Conservation (phyloP, 1,140 invertebrate genomes). For the Coenobita brevimanus region DNA sequence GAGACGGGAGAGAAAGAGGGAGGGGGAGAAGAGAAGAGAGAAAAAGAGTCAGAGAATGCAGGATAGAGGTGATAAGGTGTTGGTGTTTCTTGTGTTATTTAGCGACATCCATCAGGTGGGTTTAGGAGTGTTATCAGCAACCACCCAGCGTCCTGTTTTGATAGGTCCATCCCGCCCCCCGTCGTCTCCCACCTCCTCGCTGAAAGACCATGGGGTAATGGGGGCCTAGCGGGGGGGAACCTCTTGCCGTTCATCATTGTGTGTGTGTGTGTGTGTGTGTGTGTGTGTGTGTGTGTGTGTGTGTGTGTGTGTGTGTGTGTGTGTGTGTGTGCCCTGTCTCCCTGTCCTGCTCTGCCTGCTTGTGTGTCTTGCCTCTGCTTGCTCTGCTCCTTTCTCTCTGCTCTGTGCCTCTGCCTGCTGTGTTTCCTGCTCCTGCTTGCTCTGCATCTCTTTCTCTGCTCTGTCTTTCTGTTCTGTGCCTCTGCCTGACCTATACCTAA, state of each 20-base stretch:
- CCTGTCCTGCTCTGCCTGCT: too few relatives aligned
- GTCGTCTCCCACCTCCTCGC: not conserved
- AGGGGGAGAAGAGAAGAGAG: too few relatives aligned
- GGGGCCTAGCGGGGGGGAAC: conserved; percentile 25
- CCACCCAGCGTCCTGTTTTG: conserved; percentile 54
- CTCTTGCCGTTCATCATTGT: too few relatives aligned
- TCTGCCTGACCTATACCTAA: too few relatives aligned
- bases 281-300: not conserved
- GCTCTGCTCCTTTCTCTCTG: too few relatives aligned
- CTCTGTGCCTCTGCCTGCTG: too few relatives aligned
- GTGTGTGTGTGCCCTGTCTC: not conserved
- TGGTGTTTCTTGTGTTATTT: conserved; percentile 52
- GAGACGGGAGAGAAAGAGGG: too few relatives aligned
- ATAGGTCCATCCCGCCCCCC: conserved; percentile 53
- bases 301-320: not conserved
- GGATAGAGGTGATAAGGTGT: conserved; percentile 27
- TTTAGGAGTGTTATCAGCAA: conserved; percentile 40
- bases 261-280: not conserved
- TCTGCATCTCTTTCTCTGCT: too few relatives aligned
- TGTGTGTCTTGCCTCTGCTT: too few relatives aligned
- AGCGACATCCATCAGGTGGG: conserved; percentile 48
- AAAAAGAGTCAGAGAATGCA: conserved; percentile 27
- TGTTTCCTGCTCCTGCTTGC: too few relatives aligned
- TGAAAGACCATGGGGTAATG: conserved; percentile 44
- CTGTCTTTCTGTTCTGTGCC: too few relatives aligned